Evolutionary conservation across 1,140 invertebrate genomes (phyloP).

Genomic region (Portunus trituberculatus): DNA sequence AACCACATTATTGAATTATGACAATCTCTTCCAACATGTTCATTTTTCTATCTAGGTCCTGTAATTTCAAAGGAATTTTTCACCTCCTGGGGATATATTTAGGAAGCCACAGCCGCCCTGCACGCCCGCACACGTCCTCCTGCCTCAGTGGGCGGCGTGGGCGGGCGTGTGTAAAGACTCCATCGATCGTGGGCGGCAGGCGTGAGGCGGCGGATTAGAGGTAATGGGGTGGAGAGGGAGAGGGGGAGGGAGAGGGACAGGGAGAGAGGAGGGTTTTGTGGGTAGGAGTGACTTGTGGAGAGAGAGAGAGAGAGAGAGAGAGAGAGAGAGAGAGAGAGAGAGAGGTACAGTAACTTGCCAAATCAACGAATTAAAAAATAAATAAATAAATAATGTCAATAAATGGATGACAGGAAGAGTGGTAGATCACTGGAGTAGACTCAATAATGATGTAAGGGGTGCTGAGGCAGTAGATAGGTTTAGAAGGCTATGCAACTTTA

Average conservation of each 20-base stretch:
- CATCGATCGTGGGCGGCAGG: conserved; percentile 41
- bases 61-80: neutral
- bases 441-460: too few species aligned
- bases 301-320: neutral
- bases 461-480: too few species aligned
- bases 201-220: conserved; percentile 33
- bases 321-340: neutral
- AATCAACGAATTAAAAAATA: too few species aligned
- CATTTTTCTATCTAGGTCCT: neutral
- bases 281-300: neutral
- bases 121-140: neutral
- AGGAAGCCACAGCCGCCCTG: neutral
- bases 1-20: too few species aligned
- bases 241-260: neutral
- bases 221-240: neutral
- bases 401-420: too few species aligned
- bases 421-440: too few species aligned
- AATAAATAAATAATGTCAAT: too few species aligned
- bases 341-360: neutral
- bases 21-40: too few species aligned
- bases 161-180: conserved; percentile 49
- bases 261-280: neutral
- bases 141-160: neutral
- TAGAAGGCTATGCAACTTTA: too few species aligned
- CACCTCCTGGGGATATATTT: neutral